Percentiles rank a stretch among this genome's conserved stretches.
phyloP scores from a whole-genome alignment of 2,888 invertebrate genomes.

The Drosophila neotestacea region DNA sequence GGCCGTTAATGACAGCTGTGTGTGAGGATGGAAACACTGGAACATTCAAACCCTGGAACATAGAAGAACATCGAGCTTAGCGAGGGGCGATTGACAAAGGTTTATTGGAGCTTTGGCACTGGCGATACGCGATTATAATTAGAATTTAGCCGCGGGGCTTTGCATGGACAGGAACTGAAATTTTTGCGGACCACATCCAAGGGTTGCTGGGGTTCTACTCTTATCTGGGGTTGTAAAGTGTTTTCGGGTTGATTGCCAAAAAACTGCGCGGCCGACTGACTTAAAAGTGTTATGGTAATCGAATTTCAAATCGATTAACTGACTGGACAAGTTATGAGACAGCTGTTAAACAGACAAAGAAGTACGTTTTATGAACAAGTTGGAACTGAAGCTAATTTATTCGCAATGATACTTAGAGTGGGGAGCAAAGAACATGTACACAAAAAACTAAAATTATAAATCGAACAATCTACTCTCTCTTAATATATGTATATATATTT shows the following conservation, averaged over 20 bases:
- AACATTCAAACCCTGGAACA: constrained; percentile 8
- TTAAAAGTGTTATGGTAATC: constrained; percentile 67
- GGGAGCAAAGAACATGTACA: too few species aligned
- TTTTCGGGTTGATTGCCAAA: constrained; percentile 54
- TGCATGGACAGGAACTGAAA: constrained; percentile 32
- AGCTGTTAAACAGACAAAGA: constrained; percentile 6
- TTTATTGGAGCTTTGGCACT: constrained; percentile 74
- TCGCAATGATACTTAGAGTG: too few species aligned
- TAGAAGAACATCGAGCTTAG: constrained; percentile 29
- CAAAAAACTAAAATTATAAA: too few species aligned
- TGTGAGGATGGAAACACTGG: constrained; percentile 11
- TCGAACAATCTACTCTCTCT: too few species aligned
- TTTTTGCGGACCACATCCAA: constrained; percentile 32
- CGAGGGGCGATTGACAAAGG: constrained; percentile 68
- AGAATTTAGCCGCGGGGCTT: constrained; percentile 72
- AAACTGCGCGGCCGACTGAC: constrained; percentile 33
- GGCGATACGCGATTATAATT: constrained; percentile 80
- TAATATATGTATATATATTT: too few species aligned
- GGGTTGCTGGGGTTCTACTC: constrained; percentile 53
- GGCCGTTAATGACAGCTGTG: constrained; percentile 64
- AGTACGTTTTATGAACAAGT: not conserved
- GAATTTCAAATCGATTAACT: constrained; percentile 76
- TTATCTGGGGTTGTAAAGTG: constrained; percentile 62
- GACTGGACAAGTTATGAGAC: constrained; percentile 22
- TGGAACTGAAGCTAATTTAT: too few species aligned